Evolutionary conservation across 2,113 vertebrate genomes (phyloP), one percentile per base, ranked within the genome.

Genomic region (Solenodon paradoxus): DNA sequence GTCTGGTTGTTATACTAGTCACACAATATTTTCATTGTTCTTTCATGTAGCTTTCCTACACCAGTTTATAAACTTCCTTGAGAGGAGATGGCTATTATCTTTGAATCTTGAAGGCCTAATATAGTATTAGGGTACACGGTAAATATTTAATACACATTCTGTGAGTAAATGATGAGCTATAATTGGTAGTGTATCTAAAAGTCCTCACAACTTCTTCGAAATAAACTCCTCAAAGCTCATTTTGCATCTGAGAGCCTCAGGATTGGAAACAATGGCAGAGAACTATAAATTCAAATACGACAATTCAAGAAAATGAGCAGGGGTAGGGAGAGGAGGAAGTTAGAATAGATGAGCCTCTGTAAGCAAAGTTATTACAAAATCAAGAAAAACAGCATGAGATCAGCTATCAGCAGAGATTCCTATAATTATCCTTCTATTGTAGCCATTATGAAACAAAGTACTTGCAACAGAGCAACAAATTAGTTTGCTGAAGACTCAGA

Each of bases 151-250:
- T 49, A 32, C 11, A 81, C 49, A 53, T 81, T 85, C 92, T 74
- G 79, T 63, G 26, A 95, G 47, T 85, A 77, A 86, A 95, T 35
- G 12, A 53, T 88, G 30, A 86, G 28, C 45, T 69, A 19, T 45
- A 38, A 64, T 75, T 82, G 9, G 9, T 69, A 81, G 51, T 57
- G 53, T 49, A 59, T 74, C 22, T 28, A 30, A 80, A 72, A n/a
- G 45, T 75, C 57, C 38, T 85, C 28, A 92, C 6, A 57, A 68
- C n/a, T 95, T 77, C 53, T 51, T 85, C n/a, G 78, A 92, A 94
- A 69, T 72, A 72, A 94, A 85, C 12, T 66, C 30, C 57, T 72
- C 75, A 92, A 77, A 78, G 42, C 38, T 59, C 63, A 87, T 78
- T 94, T 42, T 92, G 42, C 28, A 86, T 77, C 66, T 89, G 30